Evolutionary conservation across 2,113 vertebrate genomes (phyloP), one percentile per base, ranked within the genome.

Genomic region (Odocoileus hemionus): DNA sequence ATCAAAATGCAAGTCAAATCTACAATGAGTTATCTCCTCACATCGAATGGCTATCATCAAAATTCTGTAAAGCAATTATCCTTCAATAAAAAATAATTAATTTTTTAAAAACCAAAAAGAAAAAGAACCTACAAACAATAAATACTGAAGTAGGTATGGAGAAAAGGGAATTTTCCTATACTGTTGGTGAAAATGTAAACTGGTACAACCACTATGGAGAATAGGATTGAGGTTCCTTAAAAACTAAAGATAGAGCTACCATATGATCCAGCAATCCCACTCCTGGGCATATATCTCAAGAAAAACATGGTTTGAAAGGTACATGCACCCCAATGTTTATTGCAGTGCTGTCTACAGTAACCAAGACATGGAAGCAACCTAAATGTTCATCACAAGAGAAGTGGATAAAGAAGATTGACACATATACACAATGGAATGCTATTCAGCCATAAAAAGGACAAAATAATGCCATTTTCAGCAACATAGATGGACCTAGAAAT

Each of bases 401-500:
- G 11, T 19, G 4, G 16, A 50, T 80, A 11, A 33, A 26, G 25
- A 78, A 47, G 28, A 50, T 0, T 33, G 78, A 30, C 9, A 33
- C 78, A 33, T 50, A 47, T 50, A 11, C 8, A 50, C 45, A 19
- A 6, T 19, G 78, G 45, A 33, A 50, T 0, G 0, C 39, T 50
- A 50, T 33, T 80, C 45, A 33, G 45, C 45, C 28, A 19, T 12
- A 33, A 50, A 50, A 80, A 50, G 28, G 11, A 80, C 3, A 5
- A 80, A 33, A 50, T 50, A 50, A 80, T 33, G 9, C 16, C 45
- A 52, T 80, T 52, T 80, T 47, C 16, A 80, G 45, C 47, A 33
- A 80, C 28, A 21, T 80, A 9, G 39, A 19, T 33, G 78, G 45
- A 21, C 45, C 28, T 80, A 80, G 45, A 80, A 45, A 52, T 80